Evolutionary conservation across 2,797 vertebrate species (phyloP), one percentile per base, ranked within the genome.

Genomic region (Pipistrellus pygmaeus): DNA sequence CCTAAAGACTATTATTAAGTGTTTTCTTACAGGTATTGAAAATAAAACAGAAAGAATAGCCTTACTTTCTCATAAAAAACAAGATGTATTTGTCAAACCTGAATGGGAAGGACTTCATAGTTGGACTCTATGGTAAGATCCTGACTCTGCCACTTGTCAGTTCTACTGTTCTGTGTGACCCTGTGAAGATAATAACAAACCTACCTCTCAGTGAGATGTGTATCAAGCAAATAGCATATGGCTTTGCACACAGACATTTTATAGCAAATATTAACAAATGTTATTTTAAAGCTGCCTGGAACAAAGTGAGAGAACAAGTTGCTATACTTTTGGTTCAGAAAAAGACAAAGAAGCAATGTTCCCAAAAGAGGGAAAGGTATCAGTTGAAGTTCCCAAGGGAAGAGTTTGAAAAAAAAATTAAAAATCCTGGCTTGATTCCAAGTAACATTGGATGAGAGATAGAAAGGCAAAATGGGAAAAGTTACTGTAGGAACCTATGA

Each of bases 211-310:
- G 38, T 53, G 46, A 95, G 62, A 75, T 14, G 30, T 48, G 23
- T 25, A 11, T 64, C 44, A 93, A 93, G 23, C 30, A 85, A 66
- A 15, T 75, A 75, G 25, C 20, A 66, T 51, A 69, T 60, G 71
- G 62, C 23, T 64, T 57, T 35, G 30, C 18, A 78, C 76, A 32
- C 14, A 69, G 30, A 14, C 76, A 64, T 11, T 55, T 80, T 88
- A 73, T 62, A 81, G 81, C 18, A 73, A 55, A 60, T 73, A 82
- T 62, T 60, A 85, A 69, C 38, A 77, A 90, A 57, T 35, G 84
- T 23, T 76, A 82, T 51, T 88, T 96, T 81, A 87, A 44, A 69
- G 53, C 60, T 90, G 30, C 51, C 68, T 71, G 30, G 35, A 64
- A 73, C 30, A 69, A 51, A 38, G 53, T 51, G 66, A 71, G 53